These are phyloP conservation scores for Plagodis pulveraria DNA, from an alignment of 2,888 invertebrate species.

Conservation along the genomic window DNA sequence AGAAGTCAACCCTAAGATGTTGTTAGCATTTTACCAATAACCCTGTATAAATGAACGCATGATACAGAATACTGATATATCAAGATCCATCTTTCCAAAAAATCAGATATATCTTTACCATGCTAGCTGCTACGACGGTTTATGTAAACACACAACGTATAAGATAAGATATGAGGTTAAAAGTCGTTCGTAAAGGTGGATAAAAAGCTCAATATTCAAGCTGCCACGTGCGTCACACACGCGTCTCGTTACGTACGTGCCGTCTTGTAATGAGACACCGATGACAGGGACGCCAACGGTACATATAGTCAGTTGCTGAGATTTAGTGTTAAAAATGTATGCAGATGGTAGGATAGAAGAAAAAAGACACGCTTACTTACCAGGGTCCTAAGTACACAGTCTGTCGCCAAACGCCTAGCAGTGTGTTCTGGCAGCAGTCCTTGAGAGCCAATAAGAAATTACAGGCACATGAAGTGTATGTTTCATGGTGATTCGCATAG, in stretches of 20 bases:
- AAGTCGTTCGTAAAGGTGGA: conserved; percentile 14
- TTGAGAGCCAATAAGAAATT: too few species aligned
- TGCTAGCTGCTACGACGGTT: not conserved
- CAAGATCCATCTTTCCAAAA: not conserved
- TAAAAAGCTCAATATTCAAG: conserved; percentile 32
- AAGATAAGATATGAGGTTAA: conserved; percentile 13
- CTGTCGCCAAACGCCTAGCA: too few species aligned
- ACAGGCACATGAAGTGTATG: too few species aligned
- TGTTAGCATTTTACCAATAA: too few species aligned
- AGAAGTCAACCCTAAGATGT: too few species aligned
- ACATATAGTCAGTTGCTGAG: conserved; percentile 4
- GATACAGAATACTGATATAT: conserved; percentile 15
- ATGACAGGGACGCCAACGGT: conserved; percentile 10
- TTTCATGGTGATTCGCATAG: too few species aligned
- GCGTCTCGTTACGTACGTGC: conserved; percentile 39
- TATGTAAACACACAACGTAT: not conserved
- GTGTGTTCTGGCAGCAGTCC: too few species aligned
- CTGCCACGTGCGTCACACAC: conserved; percentile 29
- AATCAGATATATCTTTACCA: not conserved
- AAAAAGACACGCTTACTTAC: too few species aligned
- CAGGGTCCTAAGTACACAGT: too few species aligned
- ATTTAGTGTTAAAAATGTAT: not conserved
- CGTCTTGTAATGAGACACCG: conserved; percentile 35
- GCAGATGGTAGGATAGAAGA: not conserved
- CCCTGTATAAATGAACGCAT: conserved; percentile 16